Base-by-base conservation (phyloP, 2,113 vertebrate genomes). In the Upupa epops region DNA sequence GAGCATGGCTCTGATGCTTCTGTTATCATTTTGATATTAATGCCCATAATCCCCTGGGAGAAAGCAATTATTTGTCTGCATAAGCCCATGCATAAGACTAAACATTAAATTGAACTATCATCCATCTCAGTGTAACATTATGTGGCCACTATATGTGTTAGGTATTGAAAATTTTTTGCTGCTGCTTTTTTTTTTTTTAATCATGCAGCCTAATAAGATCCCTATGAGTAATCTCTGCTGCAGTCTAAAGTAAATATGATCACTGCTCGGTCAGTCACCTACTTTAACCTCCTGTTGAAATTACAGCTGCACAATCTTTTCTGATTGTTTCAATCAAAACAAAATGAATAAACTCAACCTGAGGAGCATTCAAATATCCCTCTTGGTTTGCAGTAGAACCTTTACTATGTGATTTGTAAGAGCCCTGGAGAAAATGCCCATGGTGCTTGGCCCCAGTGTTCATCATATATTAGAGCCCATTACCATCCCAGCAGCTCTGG, bases 251-350 rank as follows among this genome's bases (percentile, higher is more conserved):
- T 83, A 97, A 98, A 97, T 92, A 92, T 29, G 84, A 94, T 95
- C 96, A 72, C 94, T 95, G 95, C 81, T 96, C 91, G 42, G 83
- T 92, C 82, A 96, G 96, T 97, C 96, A 97, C 94, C 96, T 96
- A 97, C 91, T 89, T 96, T 95, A 97, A 97, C 96, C 70, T 98
- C 96, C 97, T 96, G 96, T 92, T 93, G 73, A 93, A 97, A 98
- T 96, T 93, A 96, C 87, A 86, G 94, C 72, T 90, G 68, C 64
- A 59, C 91, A 93, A 96, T 97, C 96, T 97, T 95, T 95, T 95
- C 94, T 96, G 96, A 97, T 97, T 96, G 95, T 95, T 98, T 97
- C 97, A 97, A 97, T 98, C 96, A 97, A 93, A 97, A 94, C 96
- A 96, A 94, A 97, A 95, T 34, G 8, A 90, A 92, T 85, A 94